Evolutionary conservation across 2,113 vertebrate genomes (phyloP).

Genomic region (Hydrolagus affinis): DNA sequence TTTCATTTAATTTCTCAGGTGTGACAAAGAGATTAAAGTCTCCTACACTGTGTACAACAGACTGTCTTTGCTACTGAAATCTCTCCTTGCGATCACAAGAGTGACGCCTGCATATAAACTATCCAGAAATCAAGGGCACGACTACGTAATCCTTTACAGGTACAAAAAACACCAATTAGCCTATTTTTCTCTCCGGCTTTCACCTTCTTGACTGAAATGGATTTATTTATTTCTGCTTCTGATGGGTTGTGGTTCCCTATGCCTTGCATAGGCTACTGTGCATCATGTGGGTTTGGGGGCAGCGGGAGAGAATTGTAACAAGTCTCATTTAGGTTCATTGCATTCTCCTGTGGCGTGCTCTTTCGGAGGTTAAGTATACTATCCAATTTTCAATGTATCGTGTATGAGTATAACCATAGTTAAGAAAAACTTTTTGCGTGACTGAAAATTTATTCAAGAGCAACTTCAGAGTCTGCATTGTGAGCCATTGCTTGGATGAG

Average conservation of each 20-base stretch:
- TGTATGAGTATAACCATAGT: too few relatives aligned
- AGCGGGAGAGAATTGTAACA: too few relatives aligned
- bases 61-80: slow-evolving; percentile 89
- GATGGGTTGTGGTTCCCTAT: neutral
- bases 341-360: too few relatives aligned
- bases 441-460: too few relatives aligned
- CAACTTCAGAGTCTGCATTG: too few relatives aligned
- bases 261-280: too few relatives aligned
- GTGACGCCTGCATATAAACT: slow-evolving; percentile 95
- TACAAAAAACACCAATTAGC: slow-evolving; percentile 42
- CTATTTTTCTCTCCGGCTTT: neutral
- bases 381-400: too few relatives aligned
- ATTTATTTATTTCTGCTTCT: neutral
- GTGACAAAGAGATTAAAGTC: slow-evolving; percentile 96
- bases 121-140: slow-evolving; percentile 92
- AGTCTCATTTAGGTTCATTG: too few relatives aligned
- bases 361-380: too few relatives aligned
- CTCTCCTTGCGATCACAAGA: slow-evolving; percentile 90
- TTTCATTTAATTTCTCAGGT: slow-evolving; percentile 52
- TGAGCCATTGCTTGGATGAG: too few relatives aligned
- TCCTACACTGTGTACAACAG: slow-evolving; percentile 98
- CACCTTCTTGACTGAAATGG: neutral
- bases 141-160: slow-evolving; percentile 98
- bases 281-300: too few relatives aligned
- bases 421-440: too few relatives aligned